Conservation (phyloP, 2,888 invertebrate genomes). For the Apantesis nais region DNA sequence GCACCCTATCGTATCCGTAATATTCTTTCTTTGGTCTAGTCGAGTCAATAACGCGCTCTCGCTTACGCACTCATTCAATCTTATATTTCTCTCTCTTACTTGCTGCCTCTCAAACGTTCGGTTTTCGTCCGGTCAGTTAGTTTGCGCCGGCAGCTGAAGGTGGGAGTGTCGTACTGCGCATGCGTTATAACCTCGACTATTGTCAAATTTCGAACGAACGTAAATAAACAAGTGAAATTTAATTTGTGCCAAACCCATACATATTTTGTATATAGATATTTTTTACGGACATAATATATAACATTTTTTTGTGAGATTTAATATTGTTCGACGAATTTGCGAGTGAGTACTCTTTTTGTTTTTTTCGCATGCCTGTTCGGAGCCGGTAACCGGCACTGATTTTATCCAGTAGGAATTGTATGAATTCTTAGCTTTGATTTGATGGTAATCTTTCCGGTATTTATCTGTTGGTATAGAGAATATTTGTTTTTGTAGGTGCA, state of each 20-base stretch:
- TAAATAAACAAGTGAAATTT: slow-evolving; percentile 78
- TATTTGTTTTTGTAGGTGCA: neutral
- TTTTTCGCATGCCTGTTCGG: slow-evolving; percentile 66
- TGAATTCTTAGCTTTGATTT: slow-evolving; percentile 39
- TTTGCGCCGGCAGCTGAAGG: slow-evolving; percentile 65
- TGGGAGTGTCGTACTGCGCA: slow-evolving; percentile 65
- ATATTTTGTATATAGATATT: slow-evolving; percentile 44
- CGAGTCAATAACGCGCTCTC: slow-evolving; percentile 31
- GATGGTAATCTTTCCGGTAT: slow-evolving; percentile 22
- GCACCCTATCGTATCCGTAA: slow-evolving; percentile 34
- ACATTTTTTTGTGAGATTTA: slow-evolving; percentile 51
- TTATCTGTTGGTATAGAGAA: neutral
- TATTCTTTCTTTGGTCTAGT: slow-evolving; percentile 36
- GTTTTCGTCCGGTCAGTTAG: slow-evolving; percentile 58
- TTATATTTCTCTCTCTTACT: slow-evolving; percentile 32
- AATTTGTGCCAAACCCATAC: slow-evolving; percentile 57
- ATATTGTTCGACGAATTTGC: slow-evolving; percentile 71
- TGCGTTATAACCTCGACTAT: slow-evolving; percentile 65
- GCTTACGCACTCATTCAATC: slow-evolving; percentile 29
- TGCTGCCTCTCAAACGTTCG: slow-evolving; percentile 33
- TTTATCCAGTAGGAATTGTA: slow-evolving; percentile 62
- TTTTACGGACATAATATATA: slow-evolving; percentile 42
- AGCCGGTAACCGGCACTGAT: slow-evolving; percentile 66
- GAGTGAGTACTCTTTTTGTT: slow-evolving; percentile 72
- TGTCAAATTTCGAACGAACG: slow-evolving; percentile 73